Evolutionary conservation across 2,888 invertebrate genomes (phyloP).

Genomic region (Labia minor): DNA sequence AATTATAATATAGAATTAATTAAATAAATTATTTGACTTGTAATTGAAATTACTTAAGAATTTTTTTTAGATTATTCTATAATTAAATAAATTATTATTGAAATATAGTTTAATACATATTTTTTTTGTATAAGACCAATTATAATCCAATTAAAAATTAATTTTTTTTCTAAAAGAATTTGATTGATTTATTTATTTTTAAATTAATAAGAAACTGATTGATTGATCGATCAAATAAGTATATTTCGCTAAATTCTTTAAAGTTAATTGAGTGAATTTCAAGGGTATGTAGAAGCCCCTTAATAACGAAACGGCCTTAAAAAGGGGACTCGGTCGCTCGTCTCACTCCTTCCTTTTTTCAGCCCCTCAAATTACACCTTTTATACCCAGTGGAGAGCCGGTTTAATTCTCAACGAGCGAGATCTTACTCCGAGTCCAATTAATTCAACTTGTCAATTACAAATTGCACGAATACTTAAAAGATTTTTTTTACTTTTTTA

Average conservation of each 20-base stretch:
- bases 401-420: neutral
- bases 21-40: no score
- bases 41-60: no score
- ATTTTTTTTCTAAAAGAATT: no score
- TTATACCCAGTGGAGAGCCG: neutral
- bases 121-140: no score
- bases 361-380: conserved; percentile 6
- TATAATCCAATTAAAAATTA: no score
- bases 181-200: no score
- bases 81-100: no score
- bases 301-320: neutral
- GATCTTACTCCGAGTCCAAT: neutral
- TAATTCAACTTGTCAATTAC: neutral
- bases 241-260: neutral
- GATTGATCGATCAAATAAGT: neutral
- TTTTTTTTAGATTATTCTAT: no score
- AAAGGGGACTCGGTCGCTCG: neutral
- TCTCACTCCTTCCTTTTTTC: neutral
- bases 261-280: neutral
- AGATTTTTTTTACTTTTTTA: neutral
- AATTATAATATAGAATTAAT: no score
- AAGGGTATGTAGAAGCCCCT: neutral
- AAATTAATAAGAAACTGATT: no score
- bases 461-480: neutral
- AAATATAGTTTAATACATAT: no score